These are phyloP conservation scores for Drosophila erecta DNA, from an alignment of 1,140 invertebrate species.

Conservation along the genomic window DNA sequence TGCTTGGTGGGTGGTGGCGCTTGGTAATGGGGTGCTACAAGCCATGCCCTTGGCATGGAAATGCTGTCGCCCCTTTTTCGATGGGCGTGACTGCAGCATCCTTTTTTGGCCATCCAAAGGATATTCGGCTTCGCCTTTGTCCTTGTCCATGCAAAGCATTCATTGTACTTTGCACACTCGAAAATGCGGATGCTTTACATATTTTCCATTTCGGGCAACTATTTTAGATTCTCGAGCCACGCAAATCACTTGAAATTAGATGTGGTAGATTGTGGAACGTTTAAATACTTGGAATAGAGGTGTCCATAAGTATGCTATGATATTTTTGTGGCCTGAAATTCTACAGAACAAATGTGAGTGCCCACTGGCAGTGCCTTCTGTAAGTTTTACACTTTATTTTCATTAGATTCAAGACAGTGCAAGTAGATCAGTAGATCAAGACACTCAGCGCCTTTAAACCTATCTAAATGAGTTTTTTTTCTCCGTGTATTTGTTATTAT, in stretches of 20 bases:
- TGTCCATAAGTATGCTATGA: background rate
- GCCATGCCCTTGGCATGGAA: conserved; percentile 50
- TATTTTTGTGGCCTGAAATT: background rate
- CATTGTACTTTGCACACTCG: background rate
- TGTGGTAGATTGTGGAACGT: no score
- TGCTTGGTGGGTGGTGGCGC: no score
- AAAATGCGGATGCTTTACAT: background rate
- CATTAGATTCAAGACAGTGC: no score
- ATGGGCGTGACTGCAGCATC: conserved; percentile 58
- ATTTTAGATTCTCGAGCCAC: no score
- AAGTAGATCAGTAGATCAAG: no score
- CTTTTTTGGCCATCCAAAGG: conserved; percentile 30
- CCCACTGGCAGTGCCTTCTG: no score
- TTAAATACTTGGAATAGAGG: no score
- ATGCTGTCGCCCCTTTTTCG: conserved; percentile 33
- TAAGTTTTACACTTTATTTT: no score
- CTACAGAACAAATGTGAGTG: no score
- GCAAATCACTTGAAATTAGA: background rate
- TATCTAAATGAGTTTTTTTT: no score
- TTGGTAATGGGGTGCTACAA: conserved; percentile 2
- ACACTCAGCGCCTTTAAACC: no score
- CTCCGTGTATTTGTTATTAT: conserved; percentile 1
- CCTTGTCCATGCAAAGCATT: conserved; percentile 33
- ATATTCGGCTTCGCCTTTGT: conserved; percentile 27
- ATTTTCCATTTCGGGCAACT: no score